Evolutionary conservation across 2,113 vertebrate species (phyloP).

Genomic region (Rhinoptilus africanus): DNA sequence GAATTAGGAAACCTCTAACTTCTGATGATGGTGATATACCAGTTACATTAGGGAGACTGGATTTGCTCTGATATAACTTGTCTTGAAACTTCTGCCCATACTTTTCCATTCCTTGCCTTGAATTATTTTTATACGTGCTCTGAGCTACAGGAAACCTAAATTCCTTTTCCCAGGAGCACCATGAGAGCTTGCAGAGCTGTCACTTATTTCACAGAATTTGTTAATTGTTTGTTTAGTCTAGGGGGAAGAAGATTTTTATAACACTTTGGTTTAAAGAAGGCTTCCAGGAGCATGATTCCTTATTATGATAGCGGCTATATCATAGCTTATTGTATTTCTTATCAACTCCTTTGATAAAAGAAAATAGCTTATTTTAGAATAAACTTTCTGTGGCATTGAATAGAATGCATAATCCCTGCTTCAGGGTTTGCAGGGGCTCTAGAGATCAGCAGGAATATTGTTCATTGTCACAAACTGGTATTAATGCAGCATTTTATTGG

Average conservation of each 20-base stretch:
- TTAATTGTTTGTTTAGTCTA: constrained; percentile 36
- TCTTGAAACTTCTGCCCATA: background rate
- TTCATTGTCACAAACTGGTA: background rate
- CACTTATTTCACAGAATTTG: background rate
- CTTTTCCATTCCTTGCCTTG: background rate
- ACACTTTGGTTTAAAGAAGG: background rate
- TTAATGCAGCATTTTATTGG: background rate
- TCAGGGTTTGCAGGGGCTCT: background rate
- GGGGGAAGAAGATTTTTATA: background rate
- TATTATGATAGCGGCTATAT: background rate
- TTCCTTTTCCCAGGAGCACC: background rate
- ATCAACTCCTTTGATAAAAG: constrained; percentile 7
- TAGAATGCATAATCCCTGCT: background rate
- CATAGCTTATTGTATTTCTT: constrained; percentile 30
- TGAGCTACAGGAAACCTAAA: background rate
- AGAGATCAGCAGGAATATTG: background rate
- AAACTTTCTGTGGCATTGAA: background rate
- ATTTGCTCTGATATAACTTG: background rate
- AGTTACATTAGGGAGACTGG: background rate
- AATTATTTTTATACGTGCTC: background rate
- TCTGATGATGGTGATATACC: background rate
- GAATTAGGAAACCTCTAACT: background rate
- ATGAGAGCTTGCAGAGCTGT: background rate
- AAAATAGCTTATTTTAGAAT: constrained; percentile 30
- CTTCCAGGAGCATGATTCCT: background rate